Evolutionary conservation across 2,113 vertebrate species (phyloP).

Genomic region (Epinephelus cyanopodus): DNA sequence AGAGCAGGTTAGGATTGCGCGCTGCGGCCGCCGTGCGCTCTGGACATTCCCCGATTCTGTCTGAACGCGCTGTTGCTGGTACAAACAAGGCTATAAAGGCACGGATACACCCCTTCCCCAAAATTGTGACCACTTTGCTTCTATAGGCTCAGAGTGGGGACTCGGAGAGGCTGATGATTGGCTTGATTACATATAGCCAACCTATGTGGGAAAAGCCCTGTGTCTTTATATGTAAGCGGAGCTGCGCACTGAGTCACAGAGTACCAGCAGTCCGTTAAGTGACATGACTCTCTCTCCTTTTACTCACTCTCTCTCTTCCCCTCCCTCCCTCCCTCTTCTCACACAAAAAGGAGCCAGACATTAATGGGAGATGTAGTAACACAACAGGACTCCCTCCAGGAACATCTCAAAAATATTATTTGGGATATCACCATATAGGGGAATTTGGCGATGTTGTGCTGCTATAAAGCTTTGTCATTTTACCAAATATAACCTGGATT

Average conservation of each 20-base stretch:
- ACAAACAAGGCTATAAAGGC: conserved; percentile 64
- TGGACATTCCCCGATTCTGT: conserved; percentile 40
- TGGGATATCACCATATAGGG: not conserved
- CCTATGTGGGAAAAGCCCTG: conserved; percentile 56
- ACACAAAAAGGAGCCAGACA: conserved; percentile 49
- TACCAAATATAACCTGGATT: not conserved
- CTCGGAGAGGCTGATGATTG: conserved; percentile 67
- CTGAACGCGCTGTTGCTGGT: conserved; percentile 61
- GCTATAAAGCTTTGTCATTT: not conserved
- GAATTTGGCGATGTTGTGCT: not conserved
- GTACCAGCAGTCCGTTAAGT: conserved; percentile 66
- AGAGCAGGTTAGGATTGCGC: conserved; percentile 38
- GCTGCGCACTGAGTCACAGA: conserved; percentile 62
- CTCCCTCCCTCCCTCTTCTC: not conserved
- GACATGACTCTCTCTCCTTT: conserved; percentile 63
- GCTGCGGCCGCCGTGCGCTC: conserved; percentile 38
- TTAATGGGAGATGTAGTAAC: conserved; percentile 46
- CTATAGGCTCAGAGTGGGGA: conserved; percentile 44
- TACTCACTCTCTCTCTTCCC: conserved; percentile 15
- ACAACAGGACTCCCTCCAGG: not conserved
- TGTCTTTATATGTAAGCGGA: conserved; percentile 58
- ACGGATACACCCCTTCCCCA: conserved; percentile 59
- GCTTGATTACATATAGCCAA: conserved; percentile 75
- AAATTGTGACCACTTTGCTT: conserved; percentile 58
- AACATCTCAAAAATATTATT: not conserved